phyloP scores from a whole-genome alignment of 2,888 invertebrate genomes.

The Lysandra coridon region DNA sequence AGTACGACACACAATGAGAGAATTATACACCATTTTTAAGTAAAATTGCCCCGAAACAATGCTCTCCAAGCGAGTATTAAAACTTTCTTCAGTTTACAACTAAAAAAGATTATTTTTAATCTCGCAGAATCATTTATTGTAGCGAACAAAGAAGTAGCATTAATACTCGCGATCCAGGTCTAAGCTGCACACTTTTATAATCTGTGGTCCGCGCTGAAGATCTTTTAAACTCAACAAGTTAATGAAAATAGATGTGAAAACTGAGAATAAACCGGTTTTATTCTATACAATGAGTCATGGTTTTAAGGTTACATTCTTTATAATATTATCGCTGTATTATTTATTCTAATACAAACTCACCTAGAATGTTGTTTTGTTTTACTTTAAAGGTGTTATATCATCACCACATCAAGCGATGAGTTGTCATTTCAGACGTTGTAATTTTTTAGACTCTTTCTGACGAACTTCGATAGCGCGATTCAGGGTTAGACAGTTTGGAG shows the following conservation, averaged over 20 bases:
- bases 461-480: no score
- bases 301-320: background rate
- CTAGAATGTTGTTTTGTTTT: no score
- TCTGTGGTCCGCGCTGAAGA: background rate
- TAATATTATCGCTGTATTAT: no score
- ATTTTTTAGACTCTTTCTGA: no score
- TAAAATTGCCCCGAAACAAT: background rate
- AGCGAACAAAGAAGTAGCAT: conserved; percentile 12
- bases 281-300: background rate
- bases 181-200: conserved; percentile 20
- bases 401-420: no score
- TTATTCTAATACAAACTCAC: no score
- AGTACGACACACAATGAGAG: no score
- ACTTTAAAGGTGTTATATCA: no score
- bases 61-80: background rate
- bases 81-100: background rate
- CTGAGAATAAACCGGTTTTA: background rate
- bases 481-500: no score
- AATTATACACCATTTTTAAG: background rate
- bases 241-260: conserved; percentile 21
- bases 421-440: no score
- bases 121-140: conserved; percentile 18
- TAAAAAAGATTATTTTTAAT: conserved; percentile 19
- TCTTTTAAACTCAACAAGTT: conserved; percentile 22
- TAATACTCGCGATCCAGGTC: conserved; percentile 6